Base-by-base conservation (phyloP, 2,113 vertebrate species). In the Genyomyrus donnyi region DNA sequence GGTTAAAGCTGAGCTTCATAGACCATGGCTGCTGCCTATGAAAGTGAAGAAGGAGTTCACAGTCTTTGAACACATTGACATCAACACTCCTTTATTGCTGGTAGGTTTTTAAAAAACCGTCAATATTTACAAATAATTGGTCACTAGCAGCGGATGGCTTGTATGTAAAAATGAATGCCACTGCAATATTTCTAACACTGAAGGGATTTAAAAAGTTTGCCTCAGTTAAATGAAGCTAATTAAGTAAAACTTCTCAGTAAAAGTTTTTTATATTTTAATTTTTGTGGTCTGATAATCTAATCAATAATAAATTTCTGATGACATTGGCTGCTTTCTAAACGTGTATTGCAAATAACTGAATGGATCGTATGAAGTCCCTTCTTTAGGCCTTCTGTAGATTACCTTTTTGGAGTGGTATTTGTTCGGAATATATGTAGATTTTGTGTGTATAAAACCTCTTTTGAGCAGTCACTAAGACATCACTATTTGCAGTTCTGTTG, bases 11-110 rank as follows among this genome's bases (percentile, higher is more conserved):
- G 98, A 99, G 95, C 97, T 99, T 95, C 98, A 99, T 96, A 97
- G 98, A 95, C 97, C 98, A 93, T 99, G 98, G 98, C 92, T 99
- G 93, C 96, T 99, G 95, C 98, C 98, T 95, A 97, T 99, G 98
- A 99, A 99, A 97, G 97, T 98, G 96, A 99, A 99, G 98, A 99
- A 99, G 96, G 98, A 99, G 98, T 99, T 99, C 96, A 99, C 98
- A 93, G 98, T 99, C 96, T 99, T 99, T 97, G 98, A 99, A 94
- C 98, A 99, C 97, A 99, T 99, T 95, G 98, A 99, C 97, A 99
- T 99, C 96, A 99, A 99, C 98, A 99, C 98, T 98, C 98, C 98
- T 96, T 97, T 98, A 95, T 97, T 99, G 97, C 96, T 99, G 97
- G 98, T 99, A 96, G 96, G 97, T 21, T 17, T 2, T 45, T 52